phyloP scores from a whole-genome alignment of 2,113 vertebrate genomes.

The Vireo altiloquus region DNA sequence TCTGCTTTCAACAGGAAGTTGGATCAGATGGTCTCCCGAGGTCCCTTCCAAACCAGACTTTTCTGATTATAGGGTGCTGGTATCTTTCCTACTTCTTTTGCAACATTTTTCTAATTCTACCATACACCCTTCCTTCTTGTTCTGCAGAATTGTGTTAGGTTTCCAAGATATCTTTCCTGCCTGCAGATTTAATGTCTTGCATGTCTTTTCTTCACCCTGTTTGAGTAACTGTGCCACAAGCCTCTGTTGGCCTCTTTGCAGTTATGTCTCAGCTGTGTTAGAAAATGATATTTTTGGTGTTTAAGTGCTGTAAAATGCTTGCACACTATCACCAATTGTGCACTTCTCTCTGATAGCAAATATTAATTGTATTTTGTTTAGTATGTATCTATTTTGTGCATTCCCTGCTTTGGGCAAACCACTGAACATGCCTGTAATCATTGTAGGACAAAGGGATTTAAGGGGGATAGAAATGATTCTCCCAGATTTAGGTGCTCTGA shows the following conservation, averaged over 20 bases:
- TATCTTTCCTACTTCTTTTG: background rate
- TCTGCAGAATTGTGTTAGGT: background rate
- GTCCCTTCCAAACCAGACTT: background rate
- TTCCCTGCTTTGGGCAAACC: background rate
- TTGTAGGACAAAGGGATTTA: background rate
- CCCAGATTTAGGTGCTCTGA: background rate
- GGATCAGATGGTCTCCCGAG: background rate
- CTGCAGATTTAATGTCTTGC: background rate
- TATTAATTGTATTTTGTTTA: background rate
- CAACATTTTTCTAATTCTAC: background rate
- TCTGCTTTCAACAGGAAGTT: background rate
- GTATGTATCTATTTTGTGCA: background rate
- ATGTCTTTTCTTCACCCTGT: background rate
- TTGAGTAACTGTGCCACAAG: background rate
- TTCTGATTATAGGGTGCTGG: background rate
- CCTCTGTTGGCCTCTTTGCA: background rate
- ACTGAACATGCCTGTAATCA: background rate
- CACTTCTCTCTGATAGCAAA: background rate
- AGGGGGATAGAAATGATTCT: background rate
- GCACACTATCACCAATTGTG: background rate
- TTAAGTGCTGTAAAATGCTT: background rate
- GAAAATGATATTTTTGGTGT: background rate
- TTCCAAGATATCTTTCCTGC: background rate
- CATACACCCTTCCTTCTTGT: background rate
- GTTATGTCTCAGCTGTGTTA: background rate